Base-by-base conservation (phyloP, 2,113 vertebrate species). In the Vulpes ferrilata region DNA sequence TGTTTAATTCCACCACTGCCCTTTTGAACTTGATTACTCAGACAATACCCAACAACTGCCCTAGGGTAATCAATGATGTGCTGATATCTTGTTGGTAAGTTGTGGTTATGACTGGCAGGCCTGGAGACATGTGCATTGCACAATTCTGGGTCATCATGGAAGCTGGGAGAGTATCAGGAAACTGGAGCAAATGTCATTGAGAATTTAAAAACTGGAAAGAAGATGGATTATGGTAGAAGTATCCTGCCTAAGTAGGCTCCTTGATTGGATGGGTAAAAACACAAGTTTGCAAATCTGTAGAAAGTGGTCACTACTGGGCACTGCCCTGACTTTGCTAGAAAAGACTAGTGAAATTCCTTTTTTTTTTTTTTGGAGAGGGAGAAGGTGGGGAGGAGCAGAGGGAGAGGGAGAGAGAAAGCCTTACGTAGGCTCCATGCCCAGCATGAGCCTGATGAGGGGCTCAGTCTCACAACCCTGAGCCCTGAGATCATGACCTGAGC, bases 1-100 rank as follows among this genome's bases (percentile, higher is more conserved):
- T 20, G 71, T 71, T 91, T 57, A 71, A 5, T 86, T 59, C 87
- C 57, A 67, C 23, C 32, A 8, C n/a, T 91, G 90, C 43, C 71
- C 60, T 96, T 91, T 76, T 60, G 95, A 96, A 88, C 87, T n/a
- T 59, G 30, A 71, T 97, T 92, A 97, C 90, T 98, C 98, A 87
- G 23, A 82, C 65, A 32, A 43, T 60, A 90, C 59, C 62, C 53
- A 62, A 16, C n/a, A 74, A 62, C 30, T 6, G 53, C 90, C 92
- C 25, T 71, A 43, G 92, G 90, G 65, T 74, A 53, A 93, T 93
- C 90, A 74, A 81, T 90, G 22, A 32, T 64, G 38, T 55, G 90
- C 59, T 78, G 96, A 92, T 76, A 90, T 62, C 53, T 55, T 93
- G 17, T 19, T 65, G 48, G 65, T 69, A 64, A 83, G 3, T 10